Conservation (phyloP, 2,113 vertebrate genomes). For the Girardinichthys multiradiatus region DNA sequence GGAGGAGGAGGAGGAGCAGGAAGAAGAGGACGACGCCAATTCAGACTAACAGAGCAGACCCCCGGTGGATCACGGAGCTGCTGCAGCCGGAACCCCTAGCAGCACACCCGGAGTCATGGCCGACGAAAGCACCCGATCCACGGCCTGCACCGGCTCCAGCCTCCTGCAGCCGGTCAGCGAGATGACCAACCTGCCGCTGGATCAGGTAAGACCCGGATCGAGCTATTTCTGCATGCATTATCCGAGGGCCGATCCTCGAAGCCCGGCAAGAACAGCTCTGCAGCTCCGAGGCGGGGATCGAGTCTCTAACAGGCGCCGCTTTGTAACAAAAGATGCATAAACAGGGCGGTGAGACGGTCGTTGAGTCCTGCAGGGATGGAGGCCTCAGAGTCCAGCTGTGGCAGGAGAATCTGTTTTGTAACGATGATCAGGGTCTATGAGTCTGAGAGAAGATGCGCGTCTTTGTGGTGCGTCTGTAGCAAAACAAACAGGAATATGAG, state of each 20-base stretch:
- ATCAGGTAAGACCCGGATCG: slow-evolving; percentile 70
- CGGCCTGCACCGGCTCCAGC: slow-evolving; percentile 78
- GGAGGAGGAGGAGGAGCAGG: slow-evolving; percentile 34
- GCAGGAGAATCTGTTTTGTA: background rate
- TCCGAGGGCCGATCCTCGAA: slow-evolving; percentile 16
- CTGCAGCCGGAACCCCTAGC: slow-evolving; percentile 52
- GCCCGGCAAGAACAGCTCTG: background rate
- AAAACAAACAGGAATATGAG: background rate
- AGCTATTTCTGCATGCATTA: background rate
- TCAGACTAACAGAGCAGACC: slow-evolving; percentile 19
- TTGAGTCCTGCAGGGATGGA: background rate
- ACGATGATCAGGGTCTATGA: background rate
- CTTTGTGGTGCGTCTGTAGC: too few relatives aligned
- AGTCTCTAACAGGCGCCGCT: background rate
- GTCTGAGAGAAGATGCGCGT: background rate
- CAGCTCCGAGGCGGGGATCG: slow-evolving; percentile 17
- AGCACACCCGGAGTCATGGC: slow-evolving; percentile 66
- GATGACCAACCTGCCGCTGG: slow-evolving; percentile 78
- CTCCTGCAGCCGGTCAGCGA: slow-evolving; percentile 80
- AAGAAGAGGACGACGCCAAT: slow-evolving; percentile 23
- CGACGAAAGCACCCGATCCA: slow-evolving; percentile 64
- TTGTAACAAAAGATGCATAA: slow-evolving; percentile 6
- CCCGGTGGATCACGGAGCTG: slow-evolving; percentile 51
- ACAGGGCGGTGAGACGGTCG: background rate
- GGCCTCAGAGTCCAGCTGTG: slow-evolving; percentile 18